These are phyloP conservation scores for Cerastoderma edule DNA, from an alignment of 2,888 invertebrate genomes.

Conservation along the genomic window DNA sequence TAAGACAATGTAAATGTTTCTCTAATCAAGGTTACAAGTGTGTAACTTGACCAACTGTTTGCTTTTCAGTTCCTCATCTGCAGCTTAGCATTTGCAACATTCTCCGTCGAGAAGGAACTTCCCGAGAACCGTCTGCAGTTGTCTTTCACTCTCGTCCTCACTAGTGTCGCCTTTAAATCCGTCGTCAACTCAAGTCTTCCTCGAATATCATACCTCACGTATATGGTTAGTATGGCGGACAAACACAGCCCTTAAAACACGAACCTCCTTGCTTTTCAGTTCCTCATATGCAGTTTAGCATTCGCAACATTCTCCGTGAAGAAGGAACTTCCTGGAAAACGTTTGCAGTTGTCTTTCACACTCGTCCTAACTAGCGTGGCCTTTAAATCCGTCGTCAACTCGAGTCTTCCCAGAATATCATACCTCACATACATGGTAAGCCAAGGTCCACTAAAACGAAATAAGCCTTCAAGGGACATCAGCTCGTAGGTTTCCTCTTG, in stretches of 20 bases:
- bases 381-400: constrained; percentile 82
- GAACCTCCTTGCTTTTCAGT: too few species aligned
- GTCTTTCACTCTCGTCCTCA: constrained; percentile 82
- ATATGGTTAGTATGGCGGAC: constrained; percentile 81
- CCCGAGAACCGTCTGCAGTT: constrained; percentile 83
- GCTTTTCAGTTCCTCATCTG: constrained; percentile 82
- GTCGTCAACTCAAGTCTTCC: constrained; percentile 83
- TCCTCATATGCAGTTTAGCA: constrained; percentile 82
- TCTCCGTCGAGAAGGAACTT: constrained; percentile 78
- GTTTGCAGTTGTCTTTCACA: constrained; percentile 82
- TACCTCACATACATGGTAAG: constrained; percentile 81
- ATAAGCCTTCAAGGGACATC: too few species aligned
- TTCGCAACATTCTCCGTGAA: constrained; percentile 83
- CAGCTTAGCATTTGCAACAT: constrained; percentile 82
- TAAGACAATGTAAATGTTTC: not conserved
- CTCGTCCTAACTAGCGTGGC: constrained; percentile 83
- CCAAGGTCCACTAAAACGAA: too few species aligned
- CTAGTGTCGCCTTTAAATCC: constrained; percentile 83
- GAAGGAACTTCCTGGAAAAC: constrained; percentile 79
- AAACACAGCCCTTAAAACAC: too few species aligned
- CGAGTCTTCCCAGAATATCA: constrained; percentile 81
- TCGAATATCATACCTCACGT: constrained; percentile 82
- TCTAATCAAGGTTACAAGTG: not conserved
- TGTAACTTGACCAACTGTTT: not conserved
- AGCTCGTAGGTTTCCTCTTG: too few species aligned